phyloP scores from a whole-genome alignment of 2,888 invertebrate species.

The Phalangium opilio region DNA sequence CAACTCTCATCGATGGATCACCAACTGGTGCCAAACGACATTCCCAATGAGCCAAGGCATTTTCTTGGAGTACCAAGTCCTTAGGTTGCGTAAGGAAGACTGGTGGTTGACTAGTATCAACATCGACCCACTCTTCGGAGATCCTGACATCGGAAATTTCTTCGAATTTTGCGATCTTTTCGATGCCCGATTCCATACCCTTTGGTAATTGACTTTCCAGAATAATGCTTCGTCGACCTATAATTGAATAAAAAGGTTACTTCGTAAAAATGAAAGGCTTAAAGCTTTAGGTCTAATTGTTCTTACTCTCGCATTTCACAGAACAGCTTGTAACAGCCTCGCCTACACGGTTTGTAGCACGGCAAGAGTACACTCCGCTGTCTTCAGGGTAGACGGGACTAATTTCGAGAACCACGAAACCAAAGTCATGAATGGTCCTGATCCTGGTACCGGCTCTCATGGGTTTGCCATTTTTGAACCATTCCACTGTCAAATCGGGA shows the following conservation, averaged over 20 bases:
- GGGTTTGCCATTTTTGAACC: conserved; percentile 70
- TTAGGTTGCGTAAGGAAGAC: conserved; percentile 76
- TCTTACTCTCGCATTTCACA: conserved; percentile 25
- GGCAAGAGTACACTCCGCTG: conserved; percentile 54
- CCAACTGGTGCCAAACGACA: conserved; percentile 88
- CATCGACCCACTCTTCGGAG: conserved; percentile 40
- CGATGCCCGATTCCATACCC: conserved; percentile 84
- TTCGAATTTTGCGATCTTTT: conserved; percentile 80
- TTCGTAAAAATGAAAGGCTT: too few species aligned
- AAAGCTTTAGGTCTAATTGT: too few species aligned
- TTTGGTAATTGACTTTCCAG: conserved; percentile 79
- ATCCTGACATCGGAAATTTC: conserved; percentile 37
- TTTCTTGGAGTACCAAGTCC: conserved; percentile 54
- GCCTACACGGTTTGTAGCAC: conserved; percentile 74
- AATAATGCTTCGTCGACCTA: conserved; percentile 65
- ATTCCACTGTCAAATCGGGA: conserved; percentile 76
- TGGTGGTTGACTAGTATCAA: conserved; percentile 63
- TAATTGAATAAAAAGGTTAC: conserved; percentile 2
- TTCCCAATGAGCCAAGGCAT: conserved; percentile 58
- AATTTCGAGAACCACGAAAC: conserved; percentile 92
- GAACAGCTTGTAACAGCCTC: conserved; percentile 51
- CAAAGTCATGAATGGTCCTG: conserved; percentile 94
- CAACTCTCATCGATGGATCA: conserved; percentile 54
- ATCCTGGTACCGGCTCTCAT: conserved; percentile 52
- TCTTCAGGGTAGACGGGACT: conserved; percentile 94